phyloP scores from a whole-genome alignment of 2,888 invertebrate species.

The Orgyia antiqua region DNA sequence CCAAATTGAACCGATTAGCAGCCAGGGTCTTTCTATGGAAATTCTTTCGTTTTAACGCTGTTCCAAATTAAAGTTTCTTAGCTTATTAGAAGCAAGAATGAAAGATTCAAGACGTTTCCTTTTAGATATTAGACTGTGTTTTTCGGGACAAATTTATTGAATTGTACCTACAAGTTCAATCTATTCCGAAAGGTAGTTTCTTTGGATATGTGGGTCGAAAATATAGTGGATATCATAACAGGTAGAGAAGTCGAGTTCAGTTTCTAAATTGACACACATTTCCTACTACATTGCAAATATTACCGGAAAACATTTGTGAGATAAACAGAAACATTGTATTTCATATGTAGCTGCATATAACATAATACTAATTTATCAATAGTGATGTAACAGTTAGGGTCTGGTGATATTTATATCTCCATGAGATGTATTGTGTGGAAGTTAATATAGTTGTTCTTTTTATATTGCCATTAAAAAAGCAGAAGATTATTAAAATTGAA shows the following conservation, averaged over 20 bases:
- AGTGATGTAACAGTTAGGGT: too few species aligned
- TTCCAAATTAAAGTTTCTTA: conserved; percentile 32
- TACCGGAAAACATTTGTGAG: conserved; percentile 13
- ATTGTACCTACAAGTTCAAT: conserved; percentile 28
- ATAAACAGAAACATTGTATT: too few species aligned
- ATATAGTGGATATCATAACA: conserved; percentile 25
- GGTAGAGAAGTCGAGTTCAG: conserved; percentile 21
- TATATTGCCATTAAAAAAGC: too few species aligned
- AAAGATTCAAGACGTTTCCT: conserved; percentile 21
- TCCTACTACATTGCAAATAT: conserved; percentile 14
- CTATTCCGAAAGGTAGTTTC: conserved; percentile 25
- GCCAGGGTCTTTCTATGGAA: conserved; percentile 38
- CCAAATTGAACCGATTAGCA: conserved; percentile 64
- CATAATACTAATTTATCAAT: too few species aligned
- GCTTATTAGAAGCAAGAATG: conserved; percentile 19
- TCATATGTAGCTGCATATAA: too few species aligned
- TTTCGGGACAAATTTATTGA: conserved; percentile 29
- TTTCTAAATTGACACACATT: conserved; percentile 17
- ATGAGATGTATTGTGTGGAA: too few species aligned
- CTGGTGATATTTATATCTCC: too few species aligned
- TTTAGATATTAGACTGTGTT: conserved; percentile 10
- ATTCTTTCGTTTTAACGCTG: conserved; percentile 38
- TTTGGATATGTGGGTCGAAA: conserved; percentile 24
- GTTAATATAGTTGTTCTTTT: too few species aligned
- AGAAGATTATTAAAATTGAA: too few species aligned